These are phyloP conservation scores for Drosophila mauritiana DNA, from an alignment of 1,140 invertebrate genomes.

Conservation along the genomic window DNA sequence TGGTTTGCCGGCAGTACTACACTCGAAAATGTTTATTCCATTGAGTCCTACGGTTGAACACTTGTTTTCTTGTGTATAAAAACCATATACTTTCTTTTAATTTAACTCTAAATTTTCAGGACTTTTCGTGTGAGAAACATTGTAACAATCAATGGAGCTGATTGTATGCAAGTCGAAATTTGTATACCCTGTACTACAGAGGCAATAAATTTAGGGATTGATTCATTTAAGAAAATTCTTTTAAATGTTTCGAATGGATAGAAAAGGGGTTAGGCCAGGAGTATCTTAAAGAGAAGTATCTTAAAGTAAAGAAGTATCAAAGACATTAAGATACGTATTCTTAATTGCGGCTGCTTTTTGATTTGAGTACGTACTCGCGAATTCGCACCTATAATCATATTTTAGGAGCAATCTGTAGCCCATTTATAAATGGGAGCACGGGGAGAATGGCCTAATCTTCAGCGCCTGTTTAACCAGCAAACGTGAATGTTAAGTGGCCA, in stretches of 20 bases:
- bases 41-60: background rate
- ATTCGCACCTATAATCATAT: background rate
- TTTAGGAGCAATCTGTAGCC: conserved; percentile 17
- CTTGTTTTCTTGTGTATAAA: background rate
- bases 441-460: conserved; percentile 23
- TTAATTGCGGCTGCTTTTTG: too few relatives aligned
- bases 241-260: background rate
- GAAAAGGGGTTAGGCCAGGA: background rate
- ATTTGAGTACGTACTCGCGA: background rate
- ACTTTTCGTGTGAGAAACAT: background rate
- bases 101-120: too few relatives aligned
- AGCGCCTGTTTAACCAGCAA: conserved; percentile 26
- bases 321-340: too few relatives aligned
- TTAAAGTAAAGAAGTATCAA: too few relatives aligned
- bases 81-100: background rate
- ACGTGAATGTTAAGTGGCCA: conserved; percentile 70
- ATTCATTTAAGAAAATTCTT: background rate
- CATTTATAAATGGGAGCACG: conserved; percentile 20
- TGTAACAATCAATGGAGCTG: background rate
- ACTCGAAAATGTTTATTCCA: conserved; percentile 3
- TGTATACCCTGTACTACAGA: background rate
- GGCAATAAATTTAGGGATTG: background rate
- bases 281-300: too few relatives aligned
- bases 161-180: background rate
- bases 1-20: background rate